A percentile compares a stretch with the other conserved stretches of the same genome.
phyloP scores from a whole-genome alignment of 2,113 vertebrate species.

The Rhynchopsitta pachyrhyncha region DNA sequence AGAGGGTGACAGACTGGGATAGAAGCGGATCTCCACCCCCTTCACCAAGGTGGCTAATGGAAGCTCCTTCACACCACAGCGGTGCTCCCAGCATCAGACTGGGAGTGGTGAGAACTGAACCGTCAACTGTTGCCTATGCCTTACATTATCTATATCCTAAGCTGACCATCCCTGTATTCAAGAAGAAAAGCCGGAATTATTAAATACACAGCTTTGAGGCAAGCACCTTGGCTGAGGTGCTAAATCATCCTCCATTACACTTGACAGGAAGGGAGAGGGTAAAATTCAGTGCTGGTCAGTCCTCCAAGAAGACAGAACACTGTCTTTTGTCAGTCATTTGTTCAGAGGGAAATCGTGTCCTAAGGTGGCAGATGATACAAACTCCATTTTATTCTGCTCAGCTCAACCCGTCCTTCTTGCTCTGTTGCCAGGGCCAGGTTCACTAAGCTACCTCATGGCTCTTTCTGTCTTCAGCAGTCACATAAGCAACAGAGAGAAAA shows the following conservation, averaged over 20 bases:
- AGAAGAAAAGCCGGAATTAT: slow-evolving; percentile 26
- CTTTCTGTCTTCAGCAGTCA: not conserved
- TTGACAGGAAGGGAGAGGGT: not conserved
- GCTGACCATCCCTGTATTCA: not conserved
- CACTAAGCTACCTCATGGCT: not conserved
- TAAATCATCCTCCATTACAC: not conserved
- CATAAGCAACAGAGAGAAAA: not conserved
- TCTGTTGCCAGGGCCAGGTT: not conserved
- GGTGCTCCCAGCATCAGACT: not conserved
- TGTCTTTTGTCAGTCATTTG: not conserved
- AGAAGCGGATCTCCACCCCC: not conserved
- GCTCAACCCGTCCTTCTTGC: not conserved
- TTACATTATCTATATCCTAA: not conserved
- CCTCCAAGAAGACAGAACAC: not conserved
- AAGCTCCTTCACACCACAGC: not conserved
- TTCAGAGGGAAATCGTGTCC: not conserved
- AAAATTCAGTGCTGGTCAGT: not conserved
- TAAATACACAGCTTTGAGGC: slow-evolving; percentile 11
- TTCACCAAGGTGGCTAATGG: not conserved
- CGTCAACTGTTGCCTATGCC: not conserved
- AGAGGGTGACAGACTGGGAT: not conserved
- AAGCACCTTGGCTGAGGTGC: not conserved
- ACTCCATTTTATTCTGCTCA: not conserved
- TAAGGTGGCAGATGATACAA: not conserved
- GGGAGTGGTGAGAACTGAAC: not conserved